Evolutionary conservation across 2,888 invertebrate genomes (phyloP), one percentile per base, ranked within the genome.

Genomic region (Allacma fusca): DNA sequence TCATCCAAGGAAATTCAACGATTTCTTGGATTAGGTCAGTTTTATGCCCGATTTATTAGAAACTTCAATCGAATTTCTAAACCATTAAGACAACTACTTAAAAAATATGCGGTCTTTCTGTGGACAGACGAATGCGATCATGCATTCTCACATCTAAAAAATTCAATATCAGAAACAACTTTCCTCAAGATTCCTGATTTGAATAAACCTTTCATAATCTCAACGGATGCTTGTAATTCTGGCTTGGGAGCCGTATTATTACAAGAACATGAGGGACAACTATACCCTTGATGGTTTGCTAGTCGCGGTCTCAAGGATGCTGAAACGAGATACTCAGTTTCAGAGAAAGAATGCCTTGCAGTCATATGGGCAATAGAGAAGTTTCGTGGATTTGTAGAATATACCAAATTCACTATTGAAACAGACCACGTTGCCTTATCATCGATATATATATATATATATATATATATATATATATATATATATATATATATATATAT

Each of bases 371-470:
- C n/a, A n/a, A n/a, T n/a, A n/a, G n/a, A n/a, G n/a, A n/a, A n/a
- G n/a, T n/a, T n/a, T n/a, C n/a, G n/a, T n/a, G n/a, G n/a, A n/a
- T n/a, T n/a, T n/a, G n/a, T n/a, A n/a, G n/a, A n/a, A n/a, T n/a
- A n/a, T n/a, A n/a, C n/a, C n/a, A n/a, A n/a, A n/a, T n/a, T n/a
- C n/a, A n/a, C n/a, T n/a, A n/a, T n/a, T n/a, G n/a, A n/a, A n/a
- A n/a, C n/a, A 0, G 88, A 89, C 78, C 88, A 88, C 75, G 86
- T 87, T 77, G 87, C 88, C 0, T 83, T 89, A 57, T 86, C 87
- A 85, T 89, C 88, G 87, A 80, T 89, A 5, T 80, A 87, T 78
- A 82, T n/a, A n/a, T n/a, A n/a, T n/a, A n/a, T n/a, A n/a, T n/a
- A n/a, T n/a, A n/a, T n/a, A n/a, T n/a, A n/a, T n/a, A n/a, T n/a